Percentiles rank a stretch among this genome's conserved stretches.
phyloP scores from a whole-genome alignment of 1,140 invertebrate genomes.

The Onthophagus taurus region DNA sequence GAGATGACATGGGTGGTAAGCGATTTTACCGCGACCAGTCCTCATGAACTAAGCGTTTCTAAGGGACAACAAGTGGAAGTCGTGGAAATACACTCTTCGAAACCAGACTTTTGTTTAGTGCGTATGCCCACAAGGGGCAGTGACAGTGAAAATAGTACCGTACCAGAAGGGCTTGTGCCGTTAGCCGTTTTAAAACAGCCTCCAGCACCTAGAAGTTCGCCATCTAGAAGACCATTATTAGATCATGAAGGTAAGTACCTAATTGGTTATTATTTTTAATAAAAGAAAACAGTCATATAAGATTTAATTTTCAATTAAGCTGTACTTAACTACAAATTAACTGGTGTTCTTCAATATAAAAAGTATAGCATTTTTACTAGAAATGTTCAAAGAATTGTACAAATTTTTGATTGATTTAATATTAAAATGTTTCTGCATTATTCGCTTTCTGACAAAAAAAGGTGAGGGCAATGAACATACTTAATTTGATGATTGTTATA shows the following conservation, averaged over 20 bases:
- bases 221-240: constrained; percentile 39
- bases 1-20: constrained; percentile 84
- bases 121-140: constrained; percentile 47
- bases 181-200: constrained; percentile 73
- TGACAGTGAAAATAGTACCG: constrained; percentile 46
- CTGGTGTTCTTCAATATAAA: no score
- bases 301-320: no score
- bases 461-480: no score
- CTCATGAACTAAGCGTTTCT: constrained; percentile 64
- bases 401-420: no score
- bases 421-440: no score
- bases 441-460: no score
- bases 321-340: no score
- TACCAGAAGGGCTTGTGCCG: constrained; percentile 75
- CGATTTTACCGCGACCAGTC: constrained; percentile 63
- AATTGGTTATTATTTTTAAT: no score
- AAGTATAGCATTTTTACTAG: no score
- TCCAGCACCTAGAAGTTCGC: constrained; percentile 50
- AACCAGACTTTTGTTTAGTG: constrained; percentile 55
- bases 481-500: no score
- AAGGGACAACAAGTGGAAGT: constrained; percentile 91
- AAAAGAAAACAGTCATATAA: no score
- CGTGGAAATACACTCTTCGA: constrained; percentile 54
- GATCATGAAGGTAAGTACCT: constrained; percentile 38
- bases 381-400: no score